phyloP scores from a whole-genome alignment of 2,113 vertebrate genomes.

The Brachyhypopomus gauderio region DNA sequence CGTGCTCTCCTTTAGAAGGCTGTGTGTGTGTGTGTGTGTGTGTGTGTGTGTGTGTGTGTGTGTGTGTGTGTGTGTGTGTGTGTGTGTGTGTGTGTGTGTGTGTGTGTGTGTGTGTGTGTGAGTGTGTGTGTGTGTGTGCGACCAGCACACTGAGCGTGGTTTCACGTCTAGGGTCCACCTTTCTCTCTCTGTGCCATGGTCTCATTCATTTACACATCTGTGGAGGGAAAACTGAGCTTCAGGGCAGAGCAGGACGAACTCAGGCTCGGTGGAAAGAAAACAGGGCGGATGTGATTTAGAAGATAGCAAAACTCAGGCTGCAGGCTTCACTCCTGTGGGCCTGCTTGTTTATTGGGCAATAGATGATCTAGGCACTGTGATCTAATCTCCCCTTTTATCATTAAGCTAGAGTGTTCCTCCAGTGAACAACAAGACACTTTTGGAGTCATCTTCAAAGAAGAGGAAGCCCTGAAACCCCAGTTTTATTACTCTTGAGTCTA shows the following conservation, averaged over 20 bases:
- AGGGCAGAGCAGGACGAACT: background rate
- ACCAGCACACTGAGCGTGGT: too few relatives aligned
- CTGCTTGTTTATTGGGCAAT: background rate
- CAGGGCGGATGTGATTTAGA: too few relatives aligned
- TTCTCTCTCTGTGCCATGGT: background rate
- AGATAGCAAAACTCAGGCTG: background rate
- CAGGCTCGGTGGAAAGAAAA: background rate
- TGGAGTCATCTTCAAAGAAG: slow-evolving; percentile 2
- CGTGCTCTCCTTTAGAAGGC: too few relatives aligned
- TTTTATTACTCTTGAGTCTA: background rate
- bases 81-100: too few relatives aligned
- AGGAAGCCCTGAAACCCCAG: background rate
- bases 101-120: too few relatives aligned
- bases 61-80: too few relatives aligned
- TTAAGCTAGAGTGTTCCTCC: background rate
- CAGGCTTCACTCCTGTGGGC: background rate
- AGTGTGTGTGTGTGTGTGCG: too few relatives aligned
- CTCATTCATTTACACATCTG: slow-evolving; percentile 1
- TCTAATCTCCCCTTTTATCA: background rate
- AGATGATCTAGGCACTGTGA: background rate
- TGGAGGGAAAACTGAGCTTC: background rate
- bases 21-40: too few relatives aligned
- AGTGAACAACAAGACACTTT: background rate
- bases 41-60: too few relatives aligned
- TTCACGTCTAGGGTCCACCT: too few relatives aligned